Base-by-base conservation (phyloP, 2,888 invertebrate genomes). In the Toxonevra muliebris region DNA sequence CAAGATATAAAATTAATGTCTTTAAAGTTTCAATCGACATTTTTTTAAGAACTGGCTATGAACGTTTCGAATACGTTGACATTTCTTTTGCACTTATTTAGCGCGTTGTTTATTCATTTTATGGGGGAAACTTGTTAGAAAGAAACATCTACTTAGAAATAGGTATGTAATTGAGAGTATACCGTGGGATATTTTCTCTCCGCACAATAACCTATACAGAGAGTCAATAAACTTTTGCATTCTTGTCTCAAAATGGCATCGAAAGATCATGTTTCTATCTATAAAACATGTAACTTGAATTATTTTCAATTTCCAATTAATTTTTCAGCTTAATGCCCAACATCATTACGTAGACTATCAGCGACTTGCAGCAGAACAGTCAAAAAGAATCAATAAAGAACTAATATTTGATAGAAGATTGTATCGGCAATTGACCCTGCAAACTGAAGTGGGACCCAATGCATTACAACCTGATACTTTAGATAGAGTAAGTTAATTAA, bases 301-400 rank as follows among this genome's bases (percentile, higher is more conserved):
- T n/a, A 13, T 30, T 30, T 30, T 42, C 12, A 48, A 12, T 40
- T 1, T 7, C 30, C 30, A 7, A 30, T 30, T 30, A 30, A 30
- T 43, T 42, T 66, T 68, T 8, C 50, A 94, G 94, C 82, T 94
- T 73, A 91, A 93, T 72, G 92, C 93, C 1, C 94, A 94, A 77
- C 90, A 93, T 74, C 86, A 90, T 10, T 94, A 94, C 85, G 92
- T 94, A 0, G 90, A 93, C 40, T 94, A 92, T 86, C 95, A 95
- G 81, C 90, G 93, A 57, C 90, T 91, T 13, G 88, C 94, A 0
- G 93, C 93, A 88, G 90, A 91, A 68, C 88, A 93, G 13, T 90
- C 95, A 0, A 91, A 90, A 72, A 88, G 89, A 74, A 88, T 94
- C 17, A 91, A 92, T 5, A 86, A 88, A 59, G 88, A 89, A 42